Evolutionary conservation across 2,797 vertebrate species (phyloP), one percentile per base, ranked within the genome.

Genomic region (Vultur gryphus): DNA sequence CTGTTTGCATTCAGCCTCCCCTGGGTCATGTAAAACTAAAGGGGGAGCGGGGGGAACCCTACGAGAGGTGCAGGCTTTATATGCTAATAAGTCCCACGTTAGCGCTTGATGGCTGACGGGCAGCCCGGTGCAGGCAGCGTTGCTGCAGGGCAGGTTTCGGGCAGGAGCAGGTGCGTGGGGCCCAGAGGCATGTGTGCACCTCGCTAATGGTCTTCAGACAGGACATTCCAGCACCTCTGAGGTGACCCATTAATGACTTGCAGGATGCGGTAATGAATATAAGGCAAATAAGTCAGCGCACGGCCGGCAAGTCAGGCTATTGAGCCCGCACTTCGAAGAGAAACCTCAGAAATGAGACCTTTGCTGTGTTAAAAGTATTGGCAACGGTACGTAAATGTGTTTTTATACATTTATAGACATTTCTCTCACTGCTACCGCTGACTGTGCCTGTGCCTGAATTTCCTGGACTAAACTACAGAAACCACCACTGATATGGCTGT

Each of bases 221-320:
- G 92, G 87, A 84, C 95, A 89, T 72, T 59, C 71, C 90, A 88
- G 35, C 77, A 91, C 75, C 80, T 89, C 81, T 3, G 19, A 72
- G 29, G 77, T 49, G 71, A 97, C 72, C 86, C 78, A 43, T 58
- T 92, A 96, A 94, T 1, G 0, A 67, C 69, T 44, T 58, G 54
- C 72, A 91, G 80, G 65, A 91, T 54, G 84, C 3, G 0, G 64
- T 69, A 91, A 89, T 4, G 33, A 95, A 83, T 24, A 61, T 0
- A 64, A 59, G 78, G 76, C 80, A 89, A 75, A 69, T 65, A 84
- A 94, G 84, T 35, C 46, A 10, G 10, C 6, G 4, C 29, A 29
- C 0, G 0, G 28, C 77, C 0, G 0, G 43, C 73, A 65, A 78
- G 19, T 58, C 46, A 54, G 31, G 43, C 43, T 62, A 51, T 2